Conservation (phyloP, 2,113 vertebrate species). For the Rhynchomys soricoides region DNA sequence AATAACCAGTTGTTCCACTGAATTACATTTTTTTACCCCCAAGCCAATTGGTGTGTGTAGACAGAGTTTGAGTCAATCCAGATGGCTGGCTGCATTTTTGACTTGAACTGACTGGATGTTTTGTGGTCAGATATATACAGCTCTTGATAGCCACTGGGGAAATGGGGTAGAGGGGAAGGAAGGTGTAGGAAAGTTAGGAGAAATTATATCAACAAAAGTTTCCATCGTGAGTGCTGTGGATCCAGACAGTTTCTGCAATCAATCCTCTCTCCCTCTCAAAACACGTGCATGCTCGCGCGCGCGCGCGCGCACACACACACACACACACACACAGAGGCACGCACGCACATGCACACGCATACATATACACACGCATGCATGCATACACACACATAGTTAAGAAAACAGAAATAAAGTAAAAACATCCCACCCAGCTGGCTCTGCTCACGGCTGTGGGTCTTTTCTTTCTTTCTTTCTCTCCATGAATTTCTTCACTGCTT, state of each 20-base stretch:
- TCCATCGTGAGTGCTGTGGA: conserved; percentile 77
- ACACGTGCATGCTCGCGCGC: not conserved
- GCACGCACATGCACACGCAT: rapidly evolving
- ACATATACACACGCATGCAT: not conserved
- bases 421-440: conserved; percentile 82
- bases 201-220: conserved; percentile 83
- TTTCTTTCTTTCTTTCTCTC: conserved; percentile 78
- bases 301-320: not conserved
- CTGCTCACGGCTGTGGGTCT: conserved; percentile 79
- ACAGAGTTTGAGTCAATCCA: conserved; percentile 83
- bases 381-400: conserved; percentile 69
- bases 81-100: conserved; percentile 83
- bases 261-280: conserved; percentile 66
- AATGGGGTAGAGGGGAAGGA: conserved; percentile 78
- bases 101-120: conserved; percentile 82
- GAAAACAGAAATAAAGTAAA: conserved; percentile 83
- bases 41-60: conserved; percentile 83
- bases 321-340: not conserved
- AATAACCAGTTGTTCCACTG: conserved; percentile 83
- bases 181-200: conserved; percentile 81
- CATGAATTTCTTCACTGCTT: conserved; percentile 81
- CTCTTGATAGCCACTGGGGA: conserved; percentile 82
- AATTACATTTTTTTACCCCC: conserved; percentile 84
- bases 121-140: conserved; percentile 83
- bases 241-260: conserved; percentile 79